Evolutionary conservation across 2,888 invertebrate genomes (phyloP).

Genomic region (Netelia fuscicornis): DNA sequence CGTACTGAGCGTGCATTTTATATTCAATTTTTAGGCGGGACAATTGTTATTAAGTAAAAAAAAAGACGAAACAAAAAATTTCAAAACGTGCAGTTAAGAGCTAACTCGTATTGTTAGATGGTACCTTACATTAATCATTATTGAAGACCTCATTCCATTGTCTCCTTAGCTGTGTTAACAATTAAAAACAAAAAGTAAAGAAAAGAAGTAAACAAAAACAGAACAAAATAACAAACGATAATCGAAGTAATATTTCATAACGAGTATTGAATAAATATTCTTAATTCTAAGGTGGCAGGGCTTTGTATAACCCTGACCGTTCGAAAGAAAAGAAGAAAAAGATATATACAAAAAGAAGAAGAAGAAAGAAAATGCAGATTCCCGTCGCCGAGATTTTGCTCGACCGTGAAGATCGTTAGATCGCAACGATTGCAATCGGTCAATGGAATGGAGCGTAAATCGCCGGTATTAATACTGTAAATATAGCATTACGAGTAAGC

Average conservation of each 20-base stretch:
- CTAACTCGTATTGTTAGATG: slow-evolving; percentile 65
- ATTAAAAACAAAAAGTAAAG: slow-evolving; percentile 49
- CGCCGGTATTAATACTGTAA: slow-evolving; percentile 66
- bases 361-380: slow-evolving; percentile 8
- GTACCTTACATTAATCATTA: slow-evolving; percentile 67
- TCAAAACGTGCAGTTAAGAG: slow-evolving; percentile 32
- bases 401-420: slow-evolving; percentile 42
- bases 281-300: slow-evolving; percentile 56
- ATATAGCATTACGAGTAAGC: slow-evolving; percentile 64
- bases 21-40: slow-evolving; percentile 62
- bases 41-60: slow-evolving; percentile 53
- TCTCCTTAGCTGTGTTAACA: slow-evolving; percentile 74
- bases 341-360: background rate
- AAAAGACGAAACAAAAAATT: slow-evolving; percentile 27
- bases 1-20: slow-evolving; percentile 62
- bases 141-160: slow-evolving; percentile 75
- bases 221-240: slow-evolving; percentile 50
- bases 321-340: slow-evolving; percentile 31
- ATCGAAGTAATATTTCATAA: slow-evolving; percentile 66
- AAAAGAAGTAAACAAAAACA: slow-evolving; percentile 18
- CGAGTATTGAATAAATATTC: slow-evolving; percentile 59
- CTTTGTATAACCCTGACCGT: slow-evolving; percentile 58
- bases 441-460: slow-evolving; percentile 45
- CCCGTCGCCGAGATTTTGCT: background rate
- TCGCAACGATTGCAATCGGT: slow-evolving; percentile 44